Evolutionary conservation across 2,113 vertebrate species (phyloP).

Genomic region (Setophaga kirtlandii): DNA sequence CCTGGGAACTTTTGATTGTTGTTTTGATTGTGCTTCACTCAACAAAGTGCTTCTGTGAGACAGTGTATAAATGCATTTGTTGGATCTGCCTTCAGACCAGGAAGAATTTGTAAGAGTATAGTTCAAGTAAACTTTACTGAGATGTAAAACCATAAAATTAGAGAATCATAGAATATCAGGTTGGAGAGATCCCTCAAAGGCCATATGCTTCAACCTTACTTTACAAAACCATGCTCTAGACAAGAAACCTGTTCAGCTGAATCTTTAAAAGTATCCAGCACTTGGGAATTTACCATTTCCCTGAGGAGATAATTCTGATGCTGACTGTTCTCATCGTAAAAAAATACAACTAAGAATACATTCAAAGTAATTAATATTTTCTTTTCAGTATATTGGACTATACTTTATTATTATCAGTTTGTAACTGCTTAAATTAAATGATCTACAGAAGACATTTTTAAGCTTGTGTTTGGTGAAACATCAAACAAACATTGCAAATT

Average conservation of each 20-base stretch:
- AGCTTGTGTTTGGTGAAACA: background rate
- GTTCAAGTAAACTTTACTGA: background rate
- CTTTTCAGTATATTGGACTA: background rate
- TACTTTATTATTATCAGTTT: slow-evolving; percentile 5
- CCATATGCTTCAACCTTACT: background rate
- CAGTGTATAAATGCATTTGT: background rate
- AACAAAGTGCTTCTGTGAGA: background rate
- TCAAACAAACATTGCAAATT: slow-evolving; percentile 37
- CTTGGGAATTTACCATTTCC: background rate
- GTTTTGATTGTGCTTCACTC: background rate
- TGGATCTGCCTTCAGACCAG: background rate
- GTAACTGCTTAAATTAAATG: background rate
- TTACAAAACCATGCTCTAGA: background rate
- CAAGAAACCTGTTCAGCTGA: background rate
- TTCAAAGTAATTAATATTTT: background rate
- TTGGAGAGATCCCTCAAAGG: background rate
- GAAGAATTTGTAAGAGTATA: background rate
- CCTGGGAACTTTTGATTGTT: background rate
- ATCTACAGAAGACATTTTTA: slow-evolving; percentile 24
- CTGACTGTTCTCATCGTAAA: background rate
- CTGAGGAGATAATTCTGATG: background rate
- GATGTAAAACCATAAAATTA: background rate
- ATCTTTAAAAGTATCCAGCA: background rate
- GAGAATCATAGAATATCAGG: background rate
- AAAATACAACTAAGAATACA: background rate